These are phyloP conservation scores for Forbesichthys agassizii DNA, from an alignment of 2,113 vertebrate genomes.

Conservation along the genomic window DNA sequence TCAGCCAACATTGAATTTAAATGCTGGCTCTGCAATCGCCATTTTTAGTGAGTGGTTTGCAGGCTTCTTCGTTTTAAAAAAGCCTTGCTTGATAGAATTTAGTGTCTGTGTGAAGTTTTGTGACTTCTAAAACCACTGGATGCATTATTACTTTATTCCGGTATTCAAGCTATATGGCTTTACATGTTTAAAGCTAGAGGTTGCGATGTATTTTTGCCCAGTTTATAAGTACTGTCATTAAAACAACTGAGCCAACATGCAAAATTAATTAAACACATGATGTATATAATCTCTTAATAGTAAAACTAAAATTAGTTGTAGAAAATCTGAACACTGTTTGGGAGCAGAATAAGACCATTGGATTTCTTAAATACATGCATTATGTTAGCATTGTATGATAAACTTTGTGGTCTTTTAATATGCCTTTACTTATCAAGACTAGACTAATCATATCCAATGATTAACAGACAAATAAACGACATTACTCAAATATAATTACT, in stretches of 20 bases:
- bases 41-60: conserved; percentile 25
- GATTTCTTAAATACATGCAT: conserved; percentile 1
- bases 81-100: conserved; percentile 29
- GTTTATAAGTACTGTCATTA: neutral
- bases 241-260: conserved; percentile 1
- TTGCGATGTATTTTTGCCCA: neutral
- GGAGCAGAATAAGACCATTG: neutral
- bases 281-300: too few relatives aligned
- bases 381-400: conserved; percentile 8
- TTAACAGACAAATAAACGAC: too few relatives aligned
- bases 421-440: conserved; percentile 22
- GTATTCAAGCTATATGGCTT: conserved; percentile 7
- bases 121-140: conserved; percentile 22
- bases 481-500: too few relatives aligned
- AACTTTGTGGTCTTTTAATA: conserved; percentile 1
- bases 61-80: conserved; percentile 17
- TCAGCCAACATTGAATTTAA: conserved; percentile 49
- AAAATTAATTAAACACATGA: neutral
- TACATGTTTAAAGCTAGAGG: neutral
- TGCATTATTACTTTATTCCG: neutral
- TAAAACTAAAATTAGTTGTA: neutral
- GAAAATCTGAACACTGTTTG: conserved; percentile 2
- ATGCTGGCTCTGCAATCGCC: conserved; percentile 18
- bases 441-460: conserved; percentile 28
- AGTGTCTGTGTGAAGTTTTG: conserved; percentile 28